phyloP scores from a whole-genome alignment of 2,888 invertebrate species.

The Frankliniella intonsa region DNA sequence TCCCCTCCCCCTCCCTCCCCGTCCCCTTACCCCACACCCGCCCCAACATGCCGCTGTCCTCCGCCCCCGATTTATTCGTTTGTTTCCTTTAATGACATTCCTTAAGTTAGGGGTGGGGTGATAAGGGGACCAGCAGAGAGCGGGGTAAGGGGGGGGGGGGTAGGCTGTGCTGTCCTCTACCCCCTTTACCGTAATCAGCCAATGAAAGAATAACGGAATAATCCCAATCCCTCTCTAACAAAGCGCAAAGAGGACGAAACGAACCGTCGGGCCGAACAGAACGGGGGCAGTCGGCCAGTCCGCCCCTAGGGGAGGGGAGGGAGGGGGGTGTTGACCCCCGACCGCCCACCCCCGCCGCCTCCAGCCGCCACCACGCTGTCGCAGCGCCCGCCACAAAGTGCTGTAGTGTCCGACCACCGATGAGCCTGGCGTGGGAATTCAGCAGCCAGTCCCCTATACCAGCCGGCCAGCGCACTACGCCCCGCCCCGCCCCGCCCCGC shows the following conservation, averaged over 20 bases:
- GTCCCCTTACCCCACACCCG: background rate
- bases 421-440: too few species aligned
- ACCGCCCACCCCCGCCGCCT: background rate
- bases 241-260: background rate
- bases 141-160: background rate
- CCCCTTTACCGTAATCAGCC: constrained; percentile 7
- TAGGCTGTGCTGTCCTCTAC: background rate
- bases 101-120: background rate
- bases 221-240: background rate
- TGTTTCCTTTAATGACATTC: constrained; percentile 1
- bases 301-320: background rate
- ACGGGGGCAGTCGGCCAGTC: background rate
- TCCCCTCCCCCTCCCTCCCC: background rate
- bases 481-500: background rate
- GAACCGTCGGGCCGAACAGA: background rate
- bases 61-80: background rate
- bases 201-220: constrained; percentile 16
- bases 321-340: background rate
- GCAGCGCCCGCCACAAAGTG: too few species aligned
- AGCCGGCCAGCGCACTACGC: background rate
- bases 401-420: too few species aligned
- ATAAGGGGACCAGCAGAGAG: background rate
- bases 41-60: background rate
- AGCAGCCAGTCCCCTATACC: background rate
- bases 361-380: too few species aligned